Evolutionary conservation across 92 coral and sea anemone genomes (phyloP).

Genomic region (Metridium senile): DNA sequence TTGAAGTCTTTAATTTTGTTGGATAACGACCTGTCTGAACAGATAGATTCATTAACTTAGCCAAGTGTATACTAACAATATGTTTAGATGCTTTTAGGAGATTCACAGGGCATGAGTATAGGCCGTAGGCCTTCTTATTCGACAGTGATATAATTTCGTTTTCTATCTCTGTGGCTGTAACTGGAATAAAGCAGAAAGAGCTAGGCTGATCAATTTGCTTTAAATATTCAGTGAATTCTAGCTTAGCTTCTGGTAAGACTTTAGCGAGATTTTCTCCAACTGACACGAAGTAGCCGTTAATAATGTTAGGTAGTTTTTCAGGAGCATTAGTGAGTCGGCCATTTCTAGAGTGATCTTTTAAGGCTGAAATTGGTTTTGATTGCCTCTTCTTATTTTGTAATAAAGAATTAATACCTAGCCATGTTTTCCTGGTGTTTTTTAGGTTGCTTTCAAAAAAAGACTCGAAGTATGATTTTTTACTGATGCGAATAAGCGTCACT

Average conservation of each 20-base stretch:
- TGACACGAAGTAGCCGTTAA: slow-evolving; percentile 47
- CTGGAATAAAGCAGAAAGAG: slow-evolving; percentile 42
- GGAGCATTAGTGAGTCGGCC: slow-evolving; percentile 11
- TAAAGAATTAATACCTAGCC: slow-evolving; percentile 46
- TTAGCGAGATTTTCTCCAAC: slow-evolving; percentile 39
- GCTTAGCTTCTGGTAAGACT: slow-evolving; percentile 31
- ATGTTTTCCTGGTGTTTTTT: slow-evolving; percentile 49
- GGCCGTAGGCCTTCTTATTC: too few species aligned
- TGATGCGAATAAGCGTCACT: slow-evolving; percentile 35
- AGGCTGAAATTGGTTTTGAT: slow-evolving; percentile 1
- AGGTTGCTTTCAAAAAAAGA: slow-evolving; percentile 34
- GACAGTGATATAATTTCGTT: too few species aligned
- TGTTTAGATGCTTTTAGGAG: too few species aligned
- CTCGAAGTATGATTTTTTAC: slow-evolving; percentile 42
- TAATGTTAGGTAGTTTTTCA: slow-evolving; percentile 21
- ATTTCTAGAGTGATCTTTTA: slow-evolving; percentile 10
- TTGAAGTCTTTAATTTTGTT: too few species aligned
- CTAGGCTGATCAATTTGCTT: slow-evolving; percentile 9
- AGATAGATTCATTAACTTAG: too few species aligned
- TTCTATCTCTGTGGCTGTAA: slow-evolving; percentile 35
- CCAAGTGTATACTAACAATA: too few species aligned
- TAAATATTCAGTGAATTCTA: slow-evolving; percentile 33
- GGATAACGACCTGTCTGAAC: too few species aligned
- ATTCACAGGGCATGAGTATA: too few species aligned
- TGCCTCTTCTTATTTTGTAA: slow-evolving; percentile 26